Evolutionary conservation across 1,140 invertebrate genomes (phyloP).

Genomic region (Camponotus vicinus): DNA sequence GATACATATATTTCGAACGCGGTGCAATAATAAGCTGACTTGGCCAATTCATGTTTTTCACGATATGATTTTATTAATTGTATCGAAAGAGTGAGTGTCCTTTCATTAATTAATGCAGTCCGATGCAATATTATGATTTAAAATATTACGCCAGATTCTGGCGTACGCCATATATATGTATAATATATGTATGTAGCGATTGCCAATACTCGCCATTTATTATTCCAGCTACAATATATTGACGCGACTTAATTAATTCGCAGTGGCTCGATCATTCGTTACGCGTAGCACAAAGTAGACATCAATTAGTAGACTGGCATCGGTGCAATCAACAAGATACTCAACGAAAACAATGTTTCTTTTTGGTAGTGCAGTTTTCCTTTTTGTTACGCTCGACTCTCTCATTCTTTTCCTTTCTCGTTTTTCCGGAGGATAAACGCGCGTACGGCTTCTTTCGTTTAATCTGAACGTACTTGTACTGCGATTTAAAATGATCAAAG

Average conservation of each 20-base stretch:
- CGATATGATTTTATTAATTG: conserved; percentile 57
- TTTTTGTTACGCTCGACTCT: conserved; percentile 3
- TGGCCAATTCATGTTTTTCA: conserved; percentile 53
- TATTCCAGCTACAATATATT: conserved; percentile 46
- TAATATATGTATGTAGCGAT: background rate
- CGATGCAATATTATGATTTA: conserved; percentile 58
- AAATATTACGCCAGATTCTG: conserved; percentile 37
- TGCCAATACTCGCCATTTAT: conserved; percentile 49
- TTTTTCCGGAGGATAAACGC: conserved; percentile 39
- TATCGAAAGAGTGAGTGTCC: conserved; percentile 36
- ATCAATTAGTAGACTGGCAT: conserved; percentile 48
- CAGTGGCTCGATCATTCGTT: conserved; percentile 28
- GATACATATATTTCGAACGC: conserved; percentile 53
- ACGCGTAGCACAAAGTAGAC: conserved; percentile 37
- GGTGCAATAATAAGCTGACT: conserved; percentile 56
- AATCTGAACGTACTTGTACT: conserved; percentile 47
- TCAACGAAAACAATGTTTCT: conserved; percentile 28
- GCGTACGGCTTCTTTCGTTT: conserved; percentile 39
- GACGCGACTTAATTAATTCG: conserved; percentile 56
- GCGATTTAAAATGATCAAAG: conserved; percentile 63
- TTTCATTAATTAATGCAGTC: conserved; percentile 57
- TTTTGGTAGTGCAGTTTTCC: background rate
- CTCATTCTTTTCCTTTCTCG: no score
- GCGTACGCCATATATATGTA: background rate
- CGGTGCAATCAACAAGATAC: conserved; percentile 34